Evolutionary conservation across 1,140 invertebrate species (phyloP).

Genomic region (Bombus difficillimus): DNA sequence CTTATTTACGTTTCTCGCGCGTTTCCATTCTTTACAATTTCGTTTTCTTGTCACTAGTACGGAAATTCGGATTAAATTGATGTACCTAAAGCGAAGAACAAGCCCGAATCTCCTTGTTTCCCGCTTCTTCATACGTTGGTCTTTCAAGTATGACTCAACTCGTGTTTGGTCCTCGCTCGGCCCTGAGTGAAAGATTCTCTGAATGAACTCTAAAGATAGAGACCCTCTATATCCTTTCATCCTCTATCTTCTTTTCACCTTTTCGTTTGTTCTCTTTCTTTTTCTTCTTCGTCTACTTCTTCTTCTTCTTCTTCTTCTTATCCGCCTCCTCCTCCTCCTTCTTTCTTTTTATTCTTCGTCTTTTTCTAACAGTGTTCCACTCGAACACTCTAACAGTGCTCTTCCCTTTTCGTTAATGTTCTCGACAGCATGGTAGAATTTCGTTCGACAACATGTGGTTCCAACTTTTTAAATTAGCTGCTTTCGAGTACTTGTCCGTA

Average conservation of each 20-base stretch:
- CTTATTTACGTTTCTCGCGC: not conserved
- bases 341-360: not conserved
- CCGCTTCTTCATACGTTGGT: not conserved
- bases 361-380: not conserved
- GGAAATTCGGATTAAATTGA: not conserved
- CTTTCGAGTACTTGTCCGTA: not conserved
- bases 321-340: not conserved
- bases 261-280: not conserved
- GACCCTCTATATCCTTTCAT: constrained; percentile 60
- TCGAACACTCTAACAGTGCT: not conserved
- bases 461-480: not conserved
- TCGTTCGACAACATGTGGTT: not conserved
- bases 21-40: not conserved
- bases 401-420: constrained; percentile 10
- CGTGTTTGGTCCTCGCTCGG: constrained; percentile 69
- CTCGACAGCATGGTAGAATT: not conserved
- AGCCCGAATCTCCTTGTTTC: not conserved
- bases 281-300: not conserved
- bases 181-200: constrained; percentile 72
- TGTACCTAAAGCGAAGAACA: not conserved
- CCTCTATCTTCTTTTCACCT: constrained; percentile 29
- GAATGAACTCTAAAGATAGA: constrained; percentile 80
- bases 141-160: constrained; percentile 64
- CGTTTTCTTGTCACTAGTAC: too few relatives aligned
- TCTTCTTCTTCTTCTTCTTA: not conserved